Evolutionary conservation across 2,797 vertebrate species (phyloP), one percentile per base, ranked within the genome.

Genomic region (Danio tinwini): DNA sequence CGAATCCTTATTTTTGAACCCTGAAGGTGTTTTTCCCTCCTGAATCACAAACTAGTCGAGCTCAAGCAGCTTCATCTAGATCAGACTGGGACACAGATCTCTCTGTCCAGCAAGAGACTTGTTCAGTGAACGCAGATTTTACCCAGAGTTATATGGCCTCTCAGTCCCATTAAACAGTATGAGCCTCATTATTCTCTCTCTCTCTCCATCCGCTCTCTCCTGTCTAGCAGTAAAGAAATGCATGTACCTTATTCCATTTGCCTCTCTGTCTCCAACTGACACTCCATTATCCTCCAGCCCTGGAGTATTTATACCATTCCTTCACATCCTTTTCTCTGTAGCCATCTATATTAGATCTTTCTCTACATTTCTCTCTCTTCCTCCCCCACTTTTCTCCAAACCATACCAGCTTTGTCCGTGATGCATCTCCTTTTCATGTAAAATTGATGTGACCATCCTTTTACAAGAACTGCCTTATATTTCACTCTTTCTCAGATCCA

Each of bases 271-370:
- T 63, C 71, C 69, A 61, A 86, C 47, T 80, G 73, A 77, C 81
- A 82, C 77, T 69, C 61, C 61, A 76, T 81, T 84, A 80, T 77
- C 69, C 76, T 78, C 59, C 14, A 50, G 63, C 29, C 56, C 70
- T 79, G 76, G 64, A 83, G 81, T 69, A 87, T 81, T 82, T 83
- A 79, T 81, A 79, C 72, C 63, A 71, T 71, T 39, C 58, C 67
- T 50, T 55, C 67, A 64, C 63, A 83, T 56, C 65, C 49, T 39
- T 63, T 68, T 63, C 65, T 71, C 80, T 71, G 65, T 71, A 81
- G 58, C 63, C 40, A 70, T 78, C 73, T 49, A 77, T 80, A 72
- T 86, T 81, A 81, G 52, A 72, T 83, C 52, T 75, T 56, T 68
- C 49, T 14, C 63, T 63, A 21, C 21, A 79, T 80, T 65, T 76